phyloP scores from a whole-genome alignment of 2,113 vertebrate genomes.

The Crotophaga sulcirostris region DNA sequence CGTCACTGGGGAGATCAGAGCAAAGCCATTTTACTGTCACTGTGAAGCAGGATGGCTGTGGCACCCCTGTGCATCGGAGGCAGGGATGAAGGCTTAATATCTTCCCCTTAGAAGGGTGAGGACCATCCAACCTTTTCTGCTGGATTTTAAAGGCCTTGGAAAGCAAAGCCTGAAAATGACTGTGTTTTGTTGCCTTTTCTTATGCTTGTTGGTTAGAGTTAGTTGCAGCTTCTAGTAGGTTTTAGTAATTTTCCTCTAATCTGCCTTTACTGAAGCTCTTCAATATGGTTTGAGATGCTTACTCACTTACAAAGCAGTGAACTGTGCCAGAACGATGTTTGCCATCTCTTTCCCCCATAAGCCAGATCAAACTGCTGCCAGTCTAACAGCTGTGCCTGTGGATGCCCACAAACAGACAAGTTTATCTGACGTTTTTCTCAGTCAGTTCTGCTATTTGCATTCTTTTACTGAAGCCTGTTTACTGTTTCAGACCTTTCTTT shows the following conservation, averaged over 20 bases:
- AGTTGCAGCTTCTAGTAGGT: neutral
- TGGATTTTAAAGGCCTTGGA: neutral
- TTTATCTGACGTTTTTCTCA: constrained; percentile 1
- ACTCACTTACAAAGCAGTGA: neutral
- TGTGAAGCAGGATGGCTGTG: neutral
- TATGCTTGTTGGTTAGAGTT: neutral
- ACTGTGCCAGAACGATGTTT: neutral
- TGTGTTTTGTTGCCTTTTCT: neutral
- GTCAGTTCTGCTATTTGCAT: neutral
- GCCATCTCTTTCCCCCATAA: neutral
- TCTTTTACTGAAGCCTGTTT: neutral
- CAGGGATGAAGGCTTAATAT: neutral
- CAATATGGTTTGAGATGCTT: neutral
- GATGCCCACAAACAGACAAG: neutral
- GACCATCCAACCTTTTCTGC: neutral
- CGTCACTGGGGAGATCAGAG: neutral
- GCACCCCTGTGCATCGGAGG: neutral
- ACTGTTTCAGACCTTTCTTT: neutral
- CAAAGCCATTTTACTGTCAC: neutral
- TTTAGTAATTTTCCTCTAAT: neutral
- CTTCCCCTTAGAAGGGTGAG: neutral
- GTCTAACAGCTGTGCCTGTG: neutral
- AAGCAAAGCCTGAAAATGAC: neutral
- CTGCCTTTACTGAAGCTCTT: neutral
- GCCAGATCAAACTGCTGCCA: neutral